These are phyloP conservation scores for Drosophila leonis DNA, from an alignment of 2,888 invertebrate species.

Conservation along the genomic window DNA sequence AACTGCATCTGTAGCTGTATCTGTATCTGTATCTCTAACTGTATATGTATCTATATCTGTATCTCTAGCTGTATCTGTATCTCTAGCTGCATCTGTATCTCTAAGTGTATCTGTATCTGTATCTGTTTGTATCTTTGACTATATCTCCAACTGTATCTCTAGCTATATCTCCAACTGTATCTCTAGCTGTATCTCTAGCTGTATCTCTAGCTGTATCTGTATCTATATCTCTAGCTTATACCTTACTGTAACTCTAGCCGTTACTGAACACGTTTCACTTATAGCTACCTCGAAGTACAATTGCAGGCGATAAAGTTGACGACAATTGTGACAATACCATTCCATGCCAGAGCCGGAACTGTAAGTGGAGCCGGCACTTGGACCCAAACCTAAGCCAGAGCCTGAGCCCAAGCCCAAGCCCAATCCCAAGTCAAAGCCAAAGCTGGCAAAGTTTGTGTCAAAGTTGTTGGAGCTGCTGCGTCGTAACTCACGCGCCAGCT, in stretches of 20 bases:
- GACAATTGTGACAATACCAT: constrained; percentile 84
- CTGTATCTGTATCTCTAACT: constrained; percentile 3
- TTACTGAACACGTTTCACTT: constrained; percentile 6
- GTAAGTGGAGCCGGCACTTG: not conserved
- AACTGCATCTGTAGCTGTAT: constrained; percentile 1
- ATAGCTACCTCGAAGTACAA: constrained; percentile 84
- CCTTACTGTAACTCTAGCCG: too few relatives aligned
- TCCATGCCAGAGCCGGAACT: constrained; percentile 51
- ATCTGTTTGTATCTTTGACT: constrained; percentile 7
- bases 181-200: constrained; percentile 6
- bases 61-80: constrained; percentile 10
- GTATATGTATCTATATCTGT: constrained; percentile 15
- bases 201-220: not conserved
- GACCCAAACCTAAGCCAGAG: not conserved
- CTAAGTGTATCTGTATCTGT: constrained; percentile 6
- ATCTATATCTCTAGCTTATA: constrained; percentile 7
- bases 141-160: constrained; percentile 5
- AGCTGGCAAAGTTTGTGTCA: constrained; percentile 14
- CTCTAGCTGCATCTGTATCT: constrained; percentile 9
- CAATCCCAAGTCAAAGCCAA: too few relatives aligned
- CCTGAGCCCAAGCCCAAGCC: too few relatives aligned
- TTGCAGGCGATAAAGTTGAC: constrained; percentile 83
- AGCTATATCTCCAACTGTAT: constrained; percentile 4
- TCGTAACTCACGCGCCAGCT: constrained; percentile 62
- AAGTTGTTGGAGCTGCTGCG: constrained; percentile 31